Conservation (phyloP, 2,113 vertebrate genomes). For the Chlorodrepanis virens region DNA sequence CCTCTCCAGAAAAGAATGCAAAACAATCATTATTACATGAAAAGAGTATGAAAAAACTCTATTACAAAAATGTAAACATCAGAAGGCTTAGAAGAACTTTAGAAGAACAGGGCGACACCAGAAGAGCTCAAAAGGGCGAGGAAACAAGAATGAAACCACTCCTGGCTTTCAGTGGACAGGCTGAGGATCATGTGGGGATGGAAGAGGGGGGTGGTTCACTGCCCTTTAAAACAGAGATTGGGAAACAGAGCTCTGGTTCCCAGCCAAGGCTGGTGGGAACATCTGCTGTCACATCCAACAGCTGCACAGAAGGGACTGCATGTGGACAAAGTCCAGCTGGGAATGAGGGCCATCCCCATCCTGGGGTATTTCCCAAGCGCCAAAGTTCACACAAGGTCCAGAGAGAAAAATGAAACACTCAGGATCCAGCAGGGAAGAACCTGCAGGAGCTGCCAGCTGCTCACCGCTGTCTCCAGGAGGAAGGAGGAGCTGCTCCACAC, state of each 20-base stretch:
- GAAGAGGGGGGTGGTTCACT: background rate
- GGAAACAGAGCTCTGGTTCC: background rate
- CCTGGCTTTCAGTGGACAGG: background rate
- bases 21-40: too few species aligned
- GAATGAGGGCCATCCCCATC: background rate
- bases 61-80: too few species aligned
- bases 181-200: background rate
- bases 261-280: accelerated
- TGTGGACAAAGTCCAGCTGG: background rate
- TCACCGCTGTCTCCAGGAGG: accelerated
- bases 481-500: background rate
- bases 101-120: background rate
- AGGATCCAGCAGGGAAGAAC: background rate
- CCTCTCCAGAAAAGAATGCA: too few species aligned
- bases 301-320: background rate
- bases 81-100: too few species aligned
- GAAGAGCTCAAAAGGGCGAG: background rate
- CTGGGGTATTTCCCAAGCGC: background rate
- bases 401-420: background rate
- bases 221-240: background rate
- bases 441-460: background rate
- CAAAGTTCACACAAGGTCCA: background rate
- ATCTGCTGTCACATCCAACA: background rate
- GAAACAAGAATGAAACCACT: background rate
- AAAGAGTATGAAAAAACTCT: too few species aligned